Base-by-base conservation (phyloP, 2,888 invertebrate genomes). In the Caenorhabditis sp. region DNA sequence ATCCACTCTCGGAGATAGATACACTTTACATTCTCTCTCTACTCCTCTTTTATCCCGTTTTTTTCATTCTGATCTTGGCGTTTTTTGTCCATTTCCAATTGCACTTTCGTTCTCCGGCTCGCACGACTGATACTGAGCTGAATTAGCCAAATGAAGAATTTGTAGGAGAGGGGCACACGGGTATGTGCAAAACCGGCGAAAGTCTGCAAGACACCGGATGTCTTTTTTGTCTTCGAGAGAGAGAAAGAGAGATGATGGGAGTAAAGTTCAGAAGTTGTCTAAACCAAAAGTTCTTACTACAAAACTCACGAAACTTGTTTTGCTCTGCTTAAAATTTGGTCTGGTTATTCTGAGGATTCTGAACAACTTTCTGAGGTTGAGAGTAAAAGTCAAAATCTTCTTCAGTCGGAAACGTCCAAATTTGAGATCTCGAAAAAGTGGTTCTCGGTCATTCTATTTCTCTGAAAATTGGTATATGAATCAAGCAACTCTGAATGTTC, bases 241-340 rank as follows among this genome's bases (percentile, higher is more conserved):
- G n/a, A n/a, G n/a, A 49, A 31, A 49, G 10, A 68, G 19, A 22
- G 64, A 51, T 35, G 51, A 66, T 49, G 64, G 49, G 51, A 66
- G 66, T 66, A 66, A 66, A 66, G 66, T 66, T 66, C 51, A 51
- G 51, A 66, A 66, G 66, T 66, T 51, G 66, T 51, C 49, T 66
- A 28, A 47, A 66, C 47, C 66, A 66, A 19, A 66, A 47, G 31
- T 12, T 47, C 44, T 41, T 19, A 49, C 47, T 49, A 47, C 64
- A 49, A 49, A 49, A 8, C 31, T 14, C 31, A 51, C 31, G 35
- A 14, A 24, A 10, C 24, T 61, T 41, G n/a, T n/a, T n/a, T n/a
- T n/a, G n/a, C n/a, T n/a, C n/a, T n/a, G n/a, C n/a, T n/a, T n/a
- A n/a, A n/a, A n/a, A n/a, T n/a, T n/a, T n/a, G n/a, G n/a, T n/a